phyloP scores from a whole-genome alignment of 2,113 vertebrate genomes.

The Spermophilus dauricus region DNA sequence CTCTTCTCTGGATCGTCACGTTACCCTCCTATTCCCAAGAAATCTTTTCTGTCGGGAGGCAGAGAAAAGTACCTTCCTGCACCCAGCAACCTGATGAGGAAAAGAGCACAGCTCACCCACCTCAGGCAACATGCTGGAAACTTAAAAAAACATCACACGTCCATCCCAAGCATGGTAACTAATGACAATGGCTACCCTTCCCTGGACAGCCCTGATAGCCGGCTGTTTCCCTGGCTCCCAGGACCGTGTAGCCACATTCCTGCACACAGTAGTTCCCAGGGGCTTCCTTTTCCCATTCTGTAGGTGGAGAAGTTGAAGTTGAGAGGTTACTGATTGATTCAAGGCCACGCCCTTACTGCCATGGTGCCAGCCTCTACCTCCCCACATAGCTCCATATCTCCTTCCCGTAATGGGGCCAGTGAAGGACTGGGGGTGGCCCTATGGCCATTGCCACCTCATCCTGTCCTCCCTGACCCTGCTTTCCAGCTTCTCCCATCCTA shows the following conservation, averaged over 20 bases:
- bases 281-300: not conserved
- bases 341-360: not conserved
- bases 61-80: not conserved
- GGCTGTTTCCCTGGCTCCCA: not conserved
- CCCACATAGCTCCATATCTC: rapidly evolving
- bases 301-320: not conserved
- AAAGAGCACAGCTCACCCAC: too few relatives aligned
- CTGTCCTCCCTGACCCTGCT: not conserved
- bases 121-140: not conserved
- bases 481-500: not conserved
- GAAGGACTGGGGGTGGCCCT: not conserved
- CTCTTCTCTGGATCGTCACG: too few relatives aligned
- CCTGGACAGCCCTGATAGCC: not conserved
- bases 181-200: not conserved
- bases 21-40: too few relatives aligned
- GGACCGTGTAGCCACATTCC: too few relatives aligned
- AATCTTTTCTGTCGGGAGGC: not conserved
- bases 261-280: not conserved
- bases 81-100: not conserved
- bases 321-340: not conserved
- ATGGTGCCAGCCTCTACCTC: rapidly evolving
- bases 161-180: not conserved
- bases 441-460: not conserved
- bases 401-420: rapidly evolving
- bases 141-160: not conserved